Evolutionary conservation across 2,797 vertebrate genomes (phyloP).

Genomic region (Rhinophrynus dorsalis): DNA sequence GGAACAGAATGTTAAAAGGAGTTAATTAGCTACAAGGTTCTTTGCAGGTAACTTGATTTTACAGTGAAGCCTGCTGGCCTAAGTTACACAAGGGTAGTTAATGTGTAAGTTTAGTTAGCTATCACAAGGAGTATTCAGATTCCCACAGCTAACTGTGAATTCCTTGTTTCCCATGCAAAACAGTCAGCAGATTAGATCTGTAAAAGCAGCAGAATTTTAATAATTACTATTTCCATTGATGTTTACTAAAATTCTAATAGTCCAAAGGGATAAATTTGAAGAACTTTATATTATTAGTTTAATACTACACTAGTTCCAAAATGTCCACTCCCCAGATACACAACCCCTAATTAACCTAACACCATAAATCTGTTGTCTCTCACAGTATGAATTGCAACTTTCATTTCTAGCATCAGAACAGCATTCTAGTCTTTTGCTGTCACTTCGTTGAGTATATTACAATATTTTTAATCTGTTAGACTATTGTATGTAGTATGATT

Average conservation of each 20-base stretch:
- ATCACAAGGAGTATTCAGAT: too few species aligned
- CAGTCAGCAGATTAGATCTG: background rate
- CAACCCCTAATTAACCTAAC: conserved; percentile 6
- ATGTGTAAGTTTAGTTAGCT: too few species aligned
- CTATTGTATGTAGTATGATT: background rate
- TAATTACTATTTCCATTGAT: background rate
- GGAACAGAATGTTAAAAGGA: too few species aligned
- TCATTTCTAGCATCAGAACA: conserved; percentile 9
- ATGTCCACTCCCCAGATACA: background rate
- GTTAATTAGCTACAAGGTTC: too few species aligned
- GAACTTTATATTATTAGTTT: background rate
- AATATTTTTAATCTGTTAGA: background rate
- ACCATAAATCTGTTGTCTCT: conserved; percentile 12
- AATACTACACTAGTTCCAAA: background rate
- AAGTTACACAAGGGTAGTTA: too few species aligned
- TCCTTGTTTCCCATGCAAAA: background rate
- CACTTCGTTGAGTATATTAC: background rate
- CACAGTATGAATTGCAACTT: background rate
- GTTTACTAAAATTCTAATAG: background rate
- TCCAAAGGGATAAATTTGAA: conserved; percentile 2
- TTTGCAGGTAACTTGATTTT: too few species aligned
- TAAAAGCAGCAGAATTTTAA: background rate
- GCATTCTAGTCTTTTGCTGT: background rate
- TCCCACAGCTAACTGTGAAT: background rate
- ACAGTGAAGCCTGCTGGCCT: too few species aligned